Conservation (phyloP, 2,797 vertebrate species). For the Dermochelys coriacea region DNA sequence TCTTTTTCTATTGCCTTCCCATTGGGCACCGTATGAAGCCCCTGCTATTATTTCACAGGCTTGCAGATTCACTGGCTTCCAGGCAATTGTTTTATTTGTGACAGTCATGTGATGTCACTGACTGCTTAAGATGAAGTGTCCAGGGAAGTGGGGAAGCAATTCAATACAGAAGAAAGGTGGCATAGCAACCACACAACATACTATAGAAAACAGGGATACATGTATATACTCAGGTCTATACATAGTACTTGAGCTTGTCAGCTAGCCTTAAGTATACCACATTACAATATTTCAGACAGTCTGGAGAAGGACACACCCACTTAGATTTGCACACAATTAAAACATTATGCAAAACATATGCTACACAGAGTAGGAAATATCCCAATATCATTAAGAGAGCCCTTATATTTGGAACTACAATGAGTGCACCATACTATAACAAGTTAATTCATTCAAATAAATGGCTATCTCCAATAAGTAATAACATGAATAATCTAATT, state of each 20-base stretch:
- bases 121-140: neutral
- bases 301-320: neutral
- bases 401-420: neutral
- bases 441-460: neutral
- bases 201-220: neutral
- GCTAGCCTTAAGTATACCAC: accelerated
- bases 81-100: constrained; percentile 19
- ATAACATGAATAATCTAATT: neutral
- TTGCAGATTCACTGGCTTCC: neutral
- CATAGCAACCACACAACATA: neutral
- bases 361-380: neutral
- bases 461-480: neutral
- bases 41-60: neutral
- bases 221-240: neutral
- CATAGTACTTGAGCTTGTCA: neutral
- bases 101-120: neutral
- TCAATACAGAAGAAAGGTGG: neutral
- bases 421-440: neutral
- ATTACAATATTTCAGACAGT: accelerated
- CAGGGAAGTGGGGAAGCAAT: neutral
- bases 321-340: neutral
- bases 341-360: neutral
- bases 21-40: neutral
- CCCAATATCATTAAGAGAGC: neutral
- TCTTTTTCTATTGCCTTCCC: constrained; percentile 9